Base-by-base conservation (phyloP, 2,888 invertebrate genomes). In the Sarcophaga variegata region DNA sequence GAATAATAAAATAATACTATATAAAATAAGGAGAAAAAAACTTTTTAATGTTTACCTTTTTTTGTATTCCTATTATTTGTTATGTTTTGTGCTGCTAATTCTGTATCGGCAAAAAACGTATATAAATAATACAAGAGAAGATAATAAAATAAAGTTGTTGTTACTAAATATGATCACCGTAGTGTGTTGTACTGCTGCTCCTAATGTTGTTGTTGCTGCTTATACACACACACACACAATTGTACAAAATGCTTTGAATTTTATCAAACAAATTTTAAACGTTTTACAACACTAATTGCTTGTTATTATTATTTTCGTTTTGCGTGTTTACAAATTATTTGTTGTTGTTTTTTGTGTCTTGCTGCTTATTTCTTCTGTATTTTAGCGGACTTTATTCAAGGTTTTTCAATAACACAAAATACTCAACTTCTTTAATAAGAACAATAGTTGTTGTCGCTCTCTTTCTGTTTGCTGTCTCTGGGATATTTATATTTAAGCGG, bases 1-100 rank as follows among this genome's bases (percentile, higher is more conserved):
- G 67, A 74, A 75, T 75, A 59, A 37, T n/a, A 70, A 14, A 14
- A 49, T 37, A 14, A 49, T 37, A 37, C 37, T 8, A 37, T 37
- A 37, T 49, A 47, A 47, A 75, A 27, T 54, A 76, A 37, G 12
- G 37, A 54, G 12, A 75, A 62, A 69, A n/a, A 66, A 54, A 49
- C 60, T 74, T 79, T 74, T 49, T 77, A 79, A 85, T 85, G 82
- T 85, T 85, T 87, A 85, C 83, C 83, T 85, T 85, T 82, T 71
- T 84, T 84, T 80, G 75, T 77, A 80, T 85, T 85, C 69, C 78
- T 81, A 79, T 77, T 77, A 72, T 67, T 78, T 78, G 69, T 78
- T 86, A 78, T 79, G 82, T 85, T 83, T 85, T 87, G 76, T 81
- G 83, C 78, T 83, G 83, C 86, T 83, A 87, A 84, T 84, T 87